phyloP scores from a whole-genome alignment of 1,140 invertebrate species.

The Metaphire vulgaris region DNA sequence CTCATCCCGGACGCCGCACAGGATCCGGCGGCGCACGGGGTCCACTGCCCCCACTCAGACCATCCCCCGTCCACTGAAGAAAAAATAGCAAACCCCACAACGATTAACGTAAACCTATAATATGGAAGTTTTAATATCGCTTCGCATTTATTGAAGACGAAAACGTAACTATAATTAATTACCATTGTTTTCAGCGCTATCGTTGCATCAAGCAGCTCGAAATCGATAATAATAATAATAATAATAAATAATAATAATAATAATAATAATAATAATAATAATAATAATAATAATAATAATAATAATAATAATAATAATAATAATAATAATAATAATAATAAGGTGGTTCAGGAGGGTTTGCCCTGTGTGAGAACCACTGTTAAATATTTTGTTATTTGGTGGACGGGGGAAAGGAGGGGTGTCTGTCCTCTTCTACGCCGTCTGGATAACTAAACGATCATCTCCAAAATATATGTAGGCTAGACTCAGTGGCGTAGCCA shows the following conservation, averaged over 20 bases:
- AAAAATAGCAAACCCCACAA: neutral
- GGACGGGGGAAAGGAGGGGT: too few relatives aligned
- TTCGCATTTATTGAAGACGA: too few relatives aligned
- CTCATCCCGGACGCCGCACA: constrained; percentile 27
- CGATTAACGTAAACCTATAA: too few relatives aligned
- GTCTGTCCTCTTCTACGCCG: too few relatives aligned
- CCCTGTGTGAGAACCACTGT: too few relatives aligned
- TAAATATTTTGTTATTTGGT: neutral
- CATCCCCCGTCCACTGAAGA: constrained; percentile 28
- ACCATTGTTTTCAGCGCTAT: neutral
- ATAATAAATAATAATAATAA: neutral
- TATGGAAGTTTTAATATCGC: too few relatives aligned
- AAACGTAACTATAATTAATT: constrained; percentile 4
- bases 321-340: too few relatives aligned
- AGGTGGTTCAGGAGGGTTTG: too few relatives aligned
- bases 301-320: neutral
- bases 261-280: neutral
- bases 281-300: neutral
- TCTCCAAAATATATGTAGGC: too few relatives aligned
- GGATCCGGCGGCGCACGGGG: constrained; percentile 15
- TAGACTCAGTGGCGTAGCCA: too few relatives aligned
- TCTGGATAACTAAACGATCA: too few relatives aligned
- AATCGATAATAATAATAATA: neutral
- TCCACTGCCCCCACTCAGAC: constrained; percentile 27
- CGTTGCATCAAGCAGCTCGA: neutral